Percentiles rank a stretch among this genome's conserved stretches.
Evolutionary conservation across 2,113 vertebrate species (phyloP).

Genomic region (Calyptomena viridis): DNA sequence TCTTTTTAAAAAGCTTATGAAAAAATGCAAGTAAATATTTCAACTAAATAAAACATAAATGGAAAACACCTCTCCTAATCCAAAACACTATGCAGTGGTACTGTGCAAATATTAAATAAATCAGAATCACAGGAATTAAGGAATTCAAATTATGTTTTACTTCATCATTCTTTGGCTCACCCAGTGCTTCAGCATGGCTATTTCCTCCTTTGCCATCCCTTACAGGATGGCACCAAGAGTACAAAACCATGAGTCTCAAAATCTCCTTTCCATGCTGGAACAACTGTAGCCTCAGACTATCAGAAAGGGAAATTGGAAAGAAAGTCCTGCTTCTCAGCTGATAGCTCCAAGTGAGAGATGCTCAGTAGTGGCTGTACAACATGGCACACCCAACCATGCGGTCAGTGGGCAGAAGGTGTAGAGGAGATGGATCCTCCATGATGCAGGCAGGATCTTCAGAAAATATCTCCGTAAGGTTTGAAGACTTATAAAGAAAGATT

Average conservation of each 20-base stretch:
- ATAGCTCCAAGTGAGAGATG: neutral
- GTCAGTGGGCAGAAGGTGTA: neutral
- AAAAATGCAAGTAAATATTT: neutral
- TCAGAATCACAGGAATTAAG: neutral
- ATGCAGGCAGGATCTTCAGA: neutral
- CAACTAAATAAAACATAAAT: neutral
- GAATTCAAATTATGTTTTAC: neutral
- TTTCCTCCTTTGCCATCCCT: neutral
- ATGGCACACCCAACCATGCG: accelerated
- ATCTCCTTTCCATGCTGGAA: neutral
- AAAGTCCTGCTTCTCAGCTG: neutral
- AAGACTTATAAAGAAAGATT: neutral
- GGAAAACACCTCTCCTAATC: neutral
- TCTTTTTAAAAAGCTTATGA: neutral
- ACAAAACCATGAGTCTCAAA: neutral
- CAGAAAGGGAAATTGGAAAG: neutral
- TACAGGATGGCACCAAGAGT: neutral
- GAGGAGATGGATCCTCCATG: neutral
- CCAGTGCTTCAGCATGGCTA: accelerated
- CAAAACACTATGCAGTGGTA: neutral
- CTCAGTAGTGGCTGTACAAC: neutral
- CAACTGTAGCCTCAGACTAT: neutral
- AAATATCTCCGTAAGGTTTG: neutral
- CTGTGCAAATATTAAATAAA: neutral
- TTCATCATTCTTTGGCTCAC: neutral